Evolutionary conservation across 1,140 invertebrate genomes (phyloP).

Genomic region (Euura lappo): DNA sequence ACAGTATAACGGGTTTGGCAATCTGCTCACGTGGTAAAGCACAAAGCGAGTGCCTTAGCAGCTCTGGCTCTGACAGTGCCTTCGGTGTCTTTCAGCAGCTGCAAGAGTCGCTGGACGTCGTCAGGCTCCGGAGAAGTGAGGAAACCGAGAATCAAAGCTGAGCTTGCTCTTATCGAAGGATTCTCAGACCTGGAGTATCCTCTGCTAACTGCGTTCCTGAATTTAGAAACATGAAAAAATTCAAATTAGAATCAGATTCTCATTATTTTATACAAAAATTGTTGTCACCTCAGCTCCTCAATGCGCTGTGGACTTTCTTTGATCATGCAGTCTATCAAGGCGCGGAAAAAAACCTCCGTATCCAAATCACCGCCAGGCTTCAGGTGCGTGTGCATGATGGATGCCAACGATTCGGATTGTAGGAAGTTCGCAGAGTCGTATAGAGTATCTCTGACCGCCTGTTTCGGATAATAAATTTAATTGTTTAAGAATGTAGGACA

Average conservation of each 20-base stretch:
- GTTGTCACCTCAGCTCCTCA: constrained; percentile 46
- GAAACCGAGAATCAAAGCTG: constrained; percentile 49
- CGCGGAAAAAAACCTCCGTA: constrained; percentile 38
- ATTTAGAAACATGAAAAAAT: constrained; percentile 1
- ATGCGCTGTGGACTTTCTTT: constrained; percentile 43
- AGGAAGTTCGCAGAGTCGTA: constrained; percentile 36
- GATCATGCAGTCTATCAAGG: constrained; percentile 45
- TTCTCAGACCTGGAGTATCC: constrained; percentile 53
- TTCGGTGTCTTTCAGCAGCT: constrained; percentile 66
- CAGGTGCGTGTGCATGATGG: constrained; percentile 37
- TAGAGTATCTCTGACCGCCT: constrained; percentile 44
- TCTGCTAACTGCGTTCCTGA: constrained; percentile 46
- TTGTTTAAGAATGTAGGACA: neutral
- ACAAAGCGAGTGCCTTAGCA: constrained; percentile 63
- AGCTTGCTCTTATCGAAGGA: constrained; percentile 41
- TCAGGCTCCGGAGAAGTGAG: constrained; percentile 47
- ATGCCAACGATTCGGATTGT: constrained; percentile 35
- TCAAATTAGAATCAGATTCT: neutral
- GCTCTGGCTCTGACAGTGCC: constrained; percentile 65
- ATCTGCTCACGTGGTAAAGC: constrained; percentile 36
- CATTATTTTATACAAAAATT: constrained; percentile 4
- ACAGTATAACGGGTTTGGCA: no score
- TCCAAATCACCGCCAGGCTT: constrained; percentile 29
- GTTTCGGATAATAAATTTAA: neutral
- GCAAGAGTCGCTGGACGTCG: constrained; percentile 63